Base-by-base conservation (phyloP, 2,113 vertebrate genomes). In the Rhodinocichla rosea region DNA sequence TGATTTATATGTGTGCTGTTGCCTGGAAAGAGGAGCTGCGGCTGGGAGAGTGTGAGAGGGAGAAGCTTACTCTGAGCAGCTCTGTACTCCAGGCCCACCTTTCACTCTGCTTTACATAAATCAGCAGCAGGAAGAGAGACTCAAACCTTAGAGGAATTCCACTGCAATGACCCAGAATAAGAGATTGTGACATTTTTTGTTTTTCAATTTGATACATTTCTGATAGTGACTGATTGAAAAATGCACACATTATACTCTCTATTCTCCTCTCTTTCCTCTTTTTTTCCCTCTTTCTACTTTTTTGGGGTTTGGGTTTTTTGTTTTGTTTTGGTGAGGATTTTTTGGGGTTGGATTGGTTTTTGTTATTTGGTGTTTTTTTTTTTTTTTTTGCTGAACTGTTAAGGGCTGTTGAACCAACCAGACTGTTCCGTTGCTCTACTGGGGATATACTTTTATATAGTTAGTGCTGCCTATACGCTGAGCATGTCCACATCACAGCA, bases 161-260 rank as follows among this genome's bases (percentile, higher is more conserved):
- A 87, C 74, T 32, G 11, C 92, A 80, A 21, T 96, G 97, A 97
- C 96, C 97, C 97, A 92, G 93, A 97, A 94, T 94, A 96, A 96
- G 84, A 94, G 75, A 94, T 57, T 75, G 50, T 95, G 96, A 94
- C 96, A 96, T 93, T 96, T 92, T 77, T 63, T 73, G 16, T 40
- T 96, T 96, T 93, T 92, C 92, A 97, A 92, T 96, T 97, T 87
- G 92, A 78, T 92, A 73, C 50, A 92, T 96, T 97, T 96, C 40
- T 35, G 32, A 77, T 85, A 71, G 62, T 28, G 57, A 73, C n/a
- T 91, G 82, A 92, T 81, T 89, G 42, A 88, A 84, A 83, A 60
- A 87, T 64, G 59, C 10, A 16, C 19, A 45, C 3, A 3, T 40
- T 55, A 49, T 28, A 32, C 47, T 89, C 7, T 42, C 10, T 70